Evolutionary conservation across 2,113 vertebrate species (phyloP).

Genomic region (Dipodomys spectabilis): DNA sequence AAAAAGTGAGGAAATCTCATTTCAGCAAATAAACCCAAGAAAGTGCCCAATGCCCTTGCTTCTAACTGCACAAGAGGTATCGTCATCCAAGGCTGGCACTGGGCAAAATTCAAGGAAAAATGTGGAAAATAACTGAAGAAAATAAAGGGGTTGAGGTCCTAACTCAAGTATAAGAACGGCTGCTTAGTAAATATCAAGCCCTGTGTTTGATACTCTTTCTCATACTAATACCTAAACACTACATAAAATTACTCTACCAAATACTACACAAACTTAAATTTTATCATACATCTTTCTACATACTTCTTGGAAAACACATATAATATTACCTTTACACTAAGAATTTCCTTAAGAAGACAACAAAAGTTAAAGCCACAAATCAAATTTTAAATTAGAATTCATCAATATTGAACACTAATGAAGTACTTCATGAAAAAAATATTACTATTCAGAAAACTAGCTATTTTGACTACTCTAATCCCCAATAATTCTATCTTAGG

Average conservation of each 20-base stretch:
- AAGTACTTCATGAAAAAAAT: neutral
- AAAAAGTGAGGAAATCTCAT: no score
- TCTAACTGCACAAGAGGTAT: no score
- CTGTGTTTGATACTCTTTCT: no score
- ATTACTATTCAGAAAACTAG: neutral
- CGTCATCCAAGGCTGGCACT: no score
- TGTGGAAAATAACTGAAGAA: no score
- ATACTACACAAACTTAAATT: neutral
- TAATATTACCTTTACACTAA: neutral
- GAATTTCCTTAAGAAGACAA: neutral
- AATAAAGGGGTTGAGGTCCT: no score
- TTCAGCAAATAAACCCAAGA: no score
- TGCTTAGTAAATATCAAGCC: no score
- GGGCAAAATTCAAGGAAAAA: no score
- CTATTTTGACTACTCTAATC: neutral
- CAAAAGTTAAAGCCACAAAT: neutral
- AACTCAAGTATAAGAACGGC: no score
- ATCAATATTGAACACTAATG: conserved; percentile 20
- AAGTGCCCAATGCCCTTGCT: no score
- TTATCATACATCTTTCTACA: neutral
- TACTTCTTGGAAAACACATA: neutral
- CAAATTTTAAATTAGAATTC: neutral
- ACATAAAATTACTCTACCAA: neutral
- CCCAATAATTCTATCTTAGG: neutral
- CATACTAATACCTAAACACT: no score